Evolutionary conservation across 2,113 vertebrate species (phyloP), one percentile per base, ranked within the genome.

Genomic region (Steatornis caripensis): DNA sequence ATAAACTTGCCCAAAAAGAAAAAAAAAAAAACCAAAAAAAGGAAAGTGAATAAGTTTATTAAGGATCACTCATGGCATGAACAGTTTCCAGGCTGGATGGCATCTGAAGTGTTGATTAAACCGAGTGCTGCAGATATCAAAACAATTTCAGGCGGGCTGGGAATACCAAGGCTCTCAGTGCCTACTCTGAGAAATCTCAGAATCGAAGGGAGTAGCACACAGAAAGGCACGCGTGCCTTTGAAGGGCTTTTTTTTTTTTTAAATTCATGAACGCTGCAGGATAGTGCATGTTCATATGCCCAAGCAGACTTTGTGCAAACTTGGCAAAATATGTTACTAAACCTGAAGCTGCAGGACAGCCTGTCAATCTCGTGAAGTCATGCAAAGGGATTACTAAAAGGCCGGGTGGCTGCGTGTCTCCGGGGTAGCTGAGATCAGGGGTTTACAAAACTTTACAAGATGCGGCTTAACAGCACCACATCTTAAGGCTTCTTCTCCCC

Each of bases 331-430:
- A 76, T 32, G 61, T 79, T 84, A 85, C 77, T 87, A 89, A 93
- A 91, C 81, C 84, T 32, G 65, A 94, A 87, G 84, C 77, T 87
- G 78, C 93, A 95, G 84, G 90, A 82, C 77, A 87, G 84, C 84
- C 93, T 85, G 81, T 89, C 93, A 91, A 83, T 76, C 81, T 71
- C 4, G 20, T 4, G 37, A 53, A 74, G 74, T 2, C 21, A 24
- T 18, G 65, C 77, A 34, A 60, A 84, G 37, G 30, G 84, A 58
- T 64, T 30, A 43, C 39, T 30, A 14, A 49, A 46, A 0, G 6
- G 49, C 4, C 0, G 3, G n/a, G 8, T 0, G 30, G 49, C 80
- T 24, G 45, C 0, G 0, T 18, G 41, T 46, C 62, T 17, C 55
- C 14, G 39, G 71, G 45, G 43, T 11, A 37, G 41, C 55, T 26